Percentiles rank a stretch among this genome's conserved stretches.
These are phyloP conservation scores for Drosophila lacteicornis DNA, from an alignment of 1,140 invertebrate genomes.

Conservation along the genomic window DNA sequence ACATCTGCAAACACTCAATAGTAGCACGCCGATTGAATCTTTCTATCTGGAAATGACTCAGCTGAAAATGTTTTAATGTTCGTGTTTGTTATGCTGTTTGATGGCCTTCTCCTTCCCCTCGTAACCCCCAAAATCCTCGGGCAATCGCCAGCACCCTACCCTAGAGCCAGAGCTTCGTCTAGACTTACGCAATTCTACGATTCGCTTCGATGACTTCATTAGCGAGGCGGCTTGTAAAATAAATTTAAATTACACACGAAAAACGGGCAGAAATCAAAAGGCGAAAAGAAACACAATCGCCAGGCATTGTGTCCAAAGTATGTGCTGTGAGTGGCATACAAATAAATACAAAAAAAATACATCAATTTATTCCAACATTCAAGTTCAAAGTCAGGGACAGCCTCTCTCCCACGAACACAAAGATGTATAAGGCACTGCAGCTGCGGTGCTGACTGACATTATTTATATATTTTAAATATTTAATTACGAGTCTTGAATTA, in stretches of 20 bases:
- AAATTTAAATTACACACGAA: constrained; percentile 59
- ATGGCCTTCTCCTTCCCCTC: constrained; percentile 41
- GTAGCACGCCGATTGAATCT: constrained; percentile 13
- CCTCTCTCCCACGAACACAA: constrained; percentile 25
- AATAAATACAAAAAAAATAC: constrained; percentile 27
- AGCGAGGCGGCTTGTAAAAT: constrained; percentile 51
- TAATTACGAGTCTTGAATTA: constrained; percentile 7
- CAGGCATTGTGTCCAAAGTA: constrained; percentile 35
- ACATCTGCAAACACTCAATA: constrained; percentile 22
- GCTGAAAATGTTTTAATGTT: constrained; percentile 36
- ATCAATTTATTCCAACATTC: constrained; percentile 50
- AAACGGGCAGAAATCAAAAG: constrained; percentile 27
- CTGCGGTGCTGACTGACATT: neutral
- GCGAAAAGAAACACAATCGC: constrained; percentile 28
- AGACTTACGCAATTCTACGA: constrained; percentile 48
- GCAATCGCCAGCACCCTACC: constrained; percentile 27
- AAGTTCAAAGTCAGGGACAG: constrained; percentile 72
- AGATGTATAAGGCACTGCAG: constrained; percentile 14
- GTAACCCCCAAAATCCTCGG: constrained; percentile 19
- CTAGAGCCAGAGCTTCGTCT: constrained; percentile 16
- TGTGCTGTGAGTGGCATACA: constrained; percentile 25
- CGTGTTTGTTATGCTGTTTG: constrained; percentile 40
- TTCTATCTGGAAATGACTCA: constrained; percentile 26
- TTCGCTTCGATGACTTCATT: constrained; percentile 57
- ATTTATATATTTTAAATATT: constrained; percentile 17